Percentiles rank a stretch among this genome's conserved stretches.
Conservation (phyloP, 2,888 invertebrate species). For the Stegana nigrithorax region DNA sequence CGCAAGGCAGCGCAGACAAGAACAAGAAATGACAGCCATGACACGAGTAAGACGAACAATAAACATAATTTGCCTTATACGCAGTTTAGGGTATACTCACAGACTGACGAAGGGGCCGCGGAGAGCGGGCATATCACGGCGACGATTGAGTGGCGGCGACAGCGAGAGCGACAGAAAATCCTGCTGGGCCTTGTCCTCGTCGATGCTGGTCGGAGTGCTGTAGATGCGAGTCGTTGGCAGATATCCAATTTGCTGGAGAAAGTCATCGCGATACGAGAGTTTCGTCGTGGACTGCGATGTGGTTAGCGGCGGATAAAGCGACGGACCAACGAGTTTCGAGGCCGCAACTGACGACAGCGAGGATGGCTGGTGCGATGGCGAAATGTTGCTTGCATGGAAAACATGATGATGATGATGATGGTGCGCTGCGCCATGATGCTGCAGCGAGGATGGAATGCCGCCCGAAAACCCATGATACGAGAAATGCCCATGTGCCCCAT, state of each 20-base stretch:
- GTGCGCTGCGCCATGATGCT: slow-evolving; percentile 43
- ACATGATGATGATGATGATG: slow-evolving; percentile 32
- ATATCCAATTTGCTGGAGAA: slow-evolving; percentile 67
- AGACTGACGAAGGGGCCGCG: slow-evolving; percentile 68
- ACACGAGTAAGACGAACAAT: neutral
- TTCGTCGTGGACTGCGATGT: slow-evolving; percentile 64
- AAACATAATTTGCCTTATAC: too few species aligned
- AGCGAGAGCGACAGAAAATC: slow-evolving; percentile 68
- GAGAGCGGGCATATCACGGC: slow-evolving; percentile 67
- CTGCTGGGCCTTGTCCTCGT: slow-evolving; percentile 66
- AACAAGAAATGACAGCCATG: neutral
- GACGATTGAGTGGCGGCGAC: slow-evolving; percentile 68
- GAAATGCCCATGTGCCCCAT: slow-evolving; percentile 39
- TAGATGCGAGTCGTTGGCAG: slow-evolving; percentile 67
- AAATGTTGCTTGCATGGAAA: slow-evolving; percentile 17
- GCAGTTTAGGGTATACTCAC: slow-evolving; percentile 64
- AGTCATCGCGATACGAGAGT: slow-evolving; percentile 66
- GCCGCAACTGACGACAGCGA: slow-evolving; percentile 40
- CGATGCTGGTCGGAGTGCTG: slow-evolving; percentile 60
- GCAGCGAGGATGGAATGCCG: slow-evolving; percentile 41
- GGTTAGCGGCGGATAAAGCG: slow-evolving; percentile 42
- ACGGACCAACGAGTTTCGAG: slow-evolving; percentile 12
- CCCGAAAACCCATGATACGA: slow-evolving; percentile 27
- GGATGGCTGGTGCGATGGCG: slow-evolving; percentile 16
- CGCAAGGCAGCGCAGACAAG: neutral